Conservation (phyloP, 2,888 invertebrate genomes). For the Acleris cristana region DNA sequence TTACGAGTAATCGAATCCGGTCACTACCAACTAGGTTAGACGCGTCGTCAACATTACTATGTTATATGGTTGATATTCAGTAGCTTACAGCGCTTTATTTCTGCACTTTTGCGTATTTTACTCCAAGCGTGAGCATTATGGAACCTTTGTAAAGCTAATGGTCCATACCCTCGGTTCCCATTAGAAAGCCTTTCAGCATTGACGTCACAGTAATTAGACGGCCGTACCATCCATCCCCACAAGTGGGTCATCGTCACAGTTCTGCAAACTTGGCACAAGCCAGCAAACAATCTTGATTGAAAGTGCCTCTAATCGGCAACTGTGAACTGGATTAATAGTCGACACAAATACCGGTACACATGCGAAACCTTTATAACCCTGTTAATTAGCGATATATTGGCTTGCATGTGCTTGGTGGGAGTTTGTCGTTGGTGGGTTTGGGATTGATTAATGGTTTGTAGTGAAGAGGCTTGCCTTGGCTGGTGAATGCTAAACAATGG, state of each 20-base stretch:
- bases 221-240: constrained; percentile 29
- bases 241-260: constrained; percentile 45
- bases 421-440: constrained; percentile 23
- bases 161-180: constrained; percentile 7
- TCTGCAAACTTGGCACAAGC: constrained; percentile 64
- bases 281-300: constrained; percentile 75
- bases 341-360: constrained; percentile 20
- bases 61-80: no score
- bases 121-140: no score
- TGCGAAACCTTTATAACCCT: constrained; percentile 19
- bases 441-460: constrained; percentile 32
- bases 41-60: no score
- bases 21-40: no score
- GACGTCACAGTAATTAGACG: constrained; percentile 35
- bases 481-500: constrained; percentile 31
- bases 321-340: constrained; percentile 42
- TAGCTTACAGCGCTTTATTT: no score
- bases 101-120: no score
- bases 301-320: constrained; percentile 68
- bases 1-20: no score
- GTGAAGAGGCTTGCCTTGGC: constrained; percentile 35
- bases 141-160: background rate
- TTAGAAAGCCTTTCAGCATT: constrained; percentile 29
- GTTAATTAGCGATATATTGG: constrained; percentile 15
- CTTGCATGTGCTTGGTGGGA: constrained; percentile 15